Base-by-base conservation (phyloP, 2,113 vertebrate genomes). In the Xiphophorus maculatus region DNA sequence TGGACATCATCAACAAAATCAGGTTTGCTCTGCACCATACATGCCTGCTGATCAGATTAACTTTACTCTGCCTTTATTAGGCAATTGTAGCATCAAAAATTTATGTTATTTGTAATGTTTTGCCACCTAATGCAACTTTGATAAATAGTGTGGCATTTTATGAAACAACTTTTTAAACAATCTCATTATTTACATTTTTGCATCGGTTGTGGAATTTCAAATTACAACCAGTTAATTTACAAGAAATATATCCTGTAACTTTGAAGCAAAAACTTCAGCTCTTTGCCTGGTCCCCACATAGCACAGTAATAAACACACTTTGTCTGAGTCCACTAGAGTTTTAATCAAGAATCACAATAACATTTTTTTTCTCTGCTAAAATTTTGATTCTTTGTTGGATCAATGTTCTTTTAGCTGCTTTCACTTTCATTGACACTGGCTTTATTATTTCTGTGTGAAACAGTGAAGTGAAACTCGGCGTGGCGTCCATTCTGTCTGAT, bases 1-100 rank as follows among this genome's bases (percentile, higher is more conserved):
- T 97, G 30, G 98, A 99, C 93, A 98, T 99, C 88, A 93, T 97
- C 86, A 99, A 99, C 89, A 99, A 99, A 94, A 99, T 98, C 88
- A 99, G 97, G 98, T 99, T 74, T 29, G 76, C 12, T 37, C 27
- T 17, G 66, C 2, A 3, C 10, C 40, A 15, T 29, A 2, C 22
- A 19, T 25, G 44, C 29, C 15, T 32, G 8, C 51, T 54, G 4
- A 22, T 17, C 2, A 54, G 17, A n/a, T 44, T 48, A 48, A 28
- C 66, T 66, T 13, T 27, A 22, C 2, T 58, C 13, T 9, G 22
- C 22, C 19, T 25, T 22, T 54, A 25, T n/a, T 48, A 48, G 44
- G 40, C 40, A 42, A 14, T 42, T 13, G 4, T 54, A 54, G 9
- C 51, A 19, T 48, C 17, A 7, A 54, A 9, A 14, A 3, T 10